phyloP scores from a whole-genome alignment of 1,140 invertebrate genomes.

The Rhopalosiphum padi region DNA sequence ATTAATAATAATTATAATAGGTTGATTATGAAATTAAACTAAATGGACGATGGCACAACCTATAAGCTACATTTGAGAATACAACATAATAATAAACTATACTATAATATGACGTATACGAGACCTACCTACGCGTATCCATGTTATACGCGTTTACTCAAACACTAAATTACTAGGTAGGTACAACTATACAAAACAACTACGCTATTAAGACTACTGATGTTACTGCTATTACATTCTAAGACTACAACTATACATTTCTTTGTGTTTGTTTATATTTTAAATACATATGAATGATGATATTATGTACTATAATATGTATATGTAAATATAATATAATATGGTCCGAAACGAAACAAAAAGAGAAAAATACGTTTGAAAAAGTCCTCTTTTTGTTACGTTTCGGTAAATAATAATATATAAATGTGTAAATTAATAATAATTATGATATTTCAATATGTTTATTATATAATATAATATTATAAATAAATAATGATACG shows the following conservation, averaged over 20 bases:
- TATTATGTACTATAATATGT: not conserved
- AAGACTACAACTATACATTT: not conserved
- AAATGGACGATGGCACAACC: conserved; percentile 32
- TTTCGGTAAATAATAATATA: not conserved
- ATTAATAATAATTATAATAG: not conserved
- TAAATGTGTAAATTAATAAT: not conserved
- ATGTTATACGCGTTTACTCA: not conserved
- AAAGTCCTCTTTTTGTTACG: conserved; percentile 49
- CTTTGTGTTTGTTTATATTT: not conserved
- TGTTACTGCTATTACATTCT: not conserved
- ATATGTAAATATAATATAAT: not conserved
- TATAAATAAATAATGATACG: not conserved
- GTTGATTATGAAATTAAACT: conserved; percentile 31
- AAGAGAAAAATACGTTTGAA: conserved; percentile 20
- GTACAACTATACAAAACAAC: not conserved
- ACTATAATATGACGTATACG: not conserved
- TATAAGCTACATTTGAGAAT: conserved; percentile 40
- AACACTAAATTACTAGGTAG: not conserved
- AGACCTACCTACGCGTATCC: not conserved
- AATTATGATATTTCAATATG: not conserved
- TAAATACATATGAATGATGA: not conserved
- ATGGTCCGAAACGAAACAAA: conserved; percentile 36
- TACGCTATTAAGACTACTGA: not conserved
- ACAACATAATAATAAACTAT: not conserved
- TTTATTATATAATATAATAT: not conserved